Evolutionary conservation across 1,140 invertebrate species (phyloP).

Genomic region (Schmidtea mediterranea): DNA sequence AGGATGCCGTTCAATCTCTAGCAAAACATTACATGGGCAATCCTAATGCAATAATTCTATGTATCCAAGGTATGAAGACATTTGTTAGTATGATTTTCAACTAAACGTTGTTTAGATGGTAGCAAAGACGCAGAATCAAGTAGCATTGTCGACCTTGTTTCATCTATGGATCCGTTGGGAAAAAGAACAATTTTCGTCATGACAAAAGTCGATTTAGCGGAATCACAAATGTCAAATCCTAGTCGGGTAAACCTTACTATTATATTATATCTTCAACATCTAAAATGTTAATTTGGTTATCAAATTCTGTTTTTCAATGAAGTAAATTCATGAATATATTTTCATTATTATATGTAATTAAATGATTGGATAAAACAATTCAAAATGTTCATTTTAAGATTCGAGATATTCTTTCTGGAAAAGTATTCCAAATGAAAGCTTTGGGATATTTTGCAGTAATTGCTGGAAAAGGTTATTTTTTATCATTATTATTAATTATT

Average conservation of each 20-base stretch:
- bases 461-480: conserved; percentile 62
- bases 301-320: too few species aligned
- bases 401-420: conserved; percentile 73
- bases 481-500: too few species aligned
- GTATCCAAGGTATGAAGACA: conserved; percentile 39
- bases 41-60: conserved; percentile 82
- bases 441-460: conserved; percentile 95
- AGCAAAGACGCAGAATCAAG: conserved; percentile 91
- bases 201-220: conserved; percentile 75
- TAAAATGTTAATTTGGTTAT: too few species aligned
- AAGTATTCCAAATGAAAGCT: conserved; percentile 94
- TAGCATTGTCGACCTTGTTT: conserved; percentile 86
- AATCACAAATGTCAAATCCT: conserved; percentile 72
- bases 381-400: too few species aligned
- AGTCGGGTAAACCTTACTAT: conserved; percentile 37
- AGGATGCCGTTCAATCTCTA: conserved; percentile 65
- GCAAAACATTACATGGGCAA: conserved; percentile 75
- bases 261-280: too few species aligned
- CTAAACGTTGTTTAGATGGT: conserved; percentile 37
- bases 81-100: too few species aligned
- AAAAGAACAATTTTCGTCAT: conserved; percentile 92
- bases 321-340: too few species aligned
- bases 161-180: conserved; percentile 68
- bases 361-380: too few species aligned
- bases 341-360: too few species aligned